A percentile compares a stretch with the other conserved stretches of the same genome.
phyloP scores from a whole-genome alignment of 2,888 invertebrate species.

The Campoplex nolae region DNA sequence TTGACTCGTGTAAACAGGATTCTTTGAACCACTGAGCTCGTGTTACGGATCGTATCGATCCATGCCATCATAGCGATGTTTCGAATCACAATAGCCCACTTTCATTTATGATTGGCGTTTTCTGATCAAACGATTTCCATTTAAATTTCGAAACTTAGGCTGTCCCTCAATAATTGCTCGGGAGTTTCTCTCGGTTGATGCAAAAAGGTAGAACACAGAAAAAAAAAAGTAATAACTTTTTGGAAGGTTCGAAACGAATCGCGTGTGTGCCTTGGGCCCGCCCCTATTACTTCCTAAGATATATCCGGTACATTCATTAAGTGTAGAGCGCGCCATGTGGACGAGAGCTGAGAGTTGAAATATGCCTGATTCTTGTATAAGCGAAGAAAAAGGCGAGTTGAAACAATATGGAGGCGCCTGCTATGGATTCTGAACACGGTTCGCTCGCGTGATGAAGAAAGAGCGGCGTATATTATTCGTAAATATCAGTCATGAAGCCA shows the following conservation, averaged over 20 bases:
- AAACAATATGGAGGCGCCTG: neutral
- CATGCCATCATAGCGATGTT: neutral
- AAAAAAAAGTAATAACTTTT: neutral
- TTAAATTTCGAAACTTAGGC: conserved; percentile 26
- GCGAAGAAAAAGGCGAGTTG: neutral
- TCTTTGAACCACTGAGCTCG: neutral
- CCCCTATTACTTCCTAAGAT: conserved; percentile 18
- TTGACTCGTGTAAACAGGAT: neutral
- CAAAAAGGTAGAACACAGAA: neutral
- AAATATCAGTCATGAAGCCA: conserved; percentile 1
- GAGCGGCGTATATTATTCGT: neutral
- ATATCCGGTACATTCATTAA: conserved; percentile 42
- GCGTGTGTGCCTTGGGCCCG: conserved; percentile 32
- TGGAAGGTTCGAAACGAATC: conserved; percentile 24
- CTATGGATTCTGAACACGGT: neutral
- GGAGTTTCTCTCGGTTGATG: conserved; percentile 20
- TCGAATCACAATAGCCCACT: conserved; percentile 1
- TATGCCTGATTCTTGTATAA: neutral
- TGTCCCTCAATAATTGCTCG: conserved; percentile 3
- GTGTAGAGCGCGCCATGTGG: conserved; percentile 15
- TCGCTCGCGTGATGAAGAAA: conserved; percentile 28
- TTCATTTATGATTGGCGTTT: conserved; percentile 12
- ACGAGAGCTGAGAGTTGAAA: conserved; percentile 16
- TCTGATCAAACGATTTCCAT: conserved; percentile 14
- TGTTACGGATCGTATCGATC: neutral